Evolutionary conservation across 2,797 vertebrate genomes (phyloP), one percentile per base, ranked within the genome.

Genomic region (Knipowitschia caucasica): DNA sequence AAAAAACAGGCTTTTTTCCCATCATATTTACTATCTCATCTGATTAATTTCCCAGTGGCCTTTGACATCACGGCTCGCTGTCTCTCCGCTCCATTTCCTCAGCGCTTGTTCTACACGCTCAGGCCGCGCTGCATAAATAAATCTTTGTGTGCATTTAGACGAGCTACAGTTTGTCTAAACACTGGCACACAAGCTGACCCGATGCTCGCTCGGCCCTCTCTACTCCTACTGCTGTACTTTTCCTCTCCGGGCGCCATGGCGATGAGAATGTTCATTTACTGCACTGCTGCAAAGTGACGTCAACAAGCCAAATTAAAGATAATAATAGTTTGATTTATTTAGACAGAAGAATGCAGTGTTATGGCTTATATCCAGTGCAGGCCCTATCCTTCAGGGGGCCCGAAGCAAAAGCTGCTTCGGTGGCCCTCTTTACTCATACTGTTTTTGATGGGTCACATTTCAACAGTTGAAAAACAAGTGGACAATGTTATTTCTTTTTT

Each of bases 11-110:
- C 85, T 86, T 89, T 75, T 81, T 86, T 89, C 86, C 85, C 87
- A 87, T 86, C 78, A 75, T 69, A 81, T 89, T 87, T 89, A 84
- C 86, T 86, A 69, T 89, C 87, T 78, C 75, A 83, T 83, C 73
- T 86, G 4, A 89, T 88, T 88, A 88, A 83, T 83, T 88, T 89
- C 83, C 86, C 78, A 67, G 62, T 54, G 73, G 77, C 75, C 76
- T 66, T 87, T 85, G 84, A 82, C 78, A 83, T 70, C 51, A 64
- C 59, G 56, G 59, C 67, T 60, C 59, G n/a, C 57, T 70, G 15
- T 29, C 26, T 18, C 42, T 26, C 24, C 21, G 20, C 12, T 34
- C 31, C 12, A 9, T 33, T 33, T 12, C 10, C 65, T 59, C 36
- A 38, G 67, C 62, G 66, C 78, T 75, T 88, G 81, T 88, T 86